Conservation (phyloP, 2,888 invertebrate species). For the Eupithecia exiguata region DNA sequence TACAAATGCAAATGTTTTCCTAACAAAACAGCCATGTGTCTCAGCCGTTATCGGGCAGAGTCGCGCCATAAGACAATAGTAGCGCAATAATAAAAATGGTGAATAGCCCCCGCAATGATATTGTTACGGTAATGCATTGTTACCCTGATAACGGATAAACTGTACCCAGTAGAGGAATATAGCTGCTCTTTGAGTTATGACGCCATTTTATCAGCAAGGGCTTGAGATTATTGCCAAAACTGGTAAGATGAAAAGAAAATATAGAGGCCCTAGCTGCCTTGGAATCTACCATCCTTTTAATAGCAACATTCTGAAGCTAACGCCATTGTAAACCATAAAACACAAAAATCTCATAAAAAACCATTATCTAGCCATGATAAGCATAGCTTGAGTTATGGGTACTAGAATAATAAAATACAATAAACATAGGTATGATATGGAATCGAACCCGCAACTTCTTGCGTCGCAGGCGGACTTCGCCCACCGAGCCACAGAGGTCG, state of each 20-base stretch:
- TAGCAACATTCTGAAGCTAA: not conserved
- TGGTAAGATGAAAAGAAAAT: not conserved
- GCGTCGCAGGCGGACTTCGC: no score
- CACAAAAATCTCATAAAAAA: no score
- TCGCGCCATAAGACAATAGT: slow-evolving; percentile 84
- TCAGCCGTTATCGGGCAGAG: slow-evolving; percentile 69
- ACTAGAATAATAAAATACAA: no score
- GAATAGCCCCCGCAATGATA: slow-evolving; percentile 83
- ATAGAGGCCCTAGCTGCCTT: not conserved
- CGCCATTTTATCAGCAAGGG: slow-evolving; percentile 42
- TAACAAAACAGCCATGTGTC: slow-evolving; percentile 51
- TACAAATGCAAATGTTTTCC: not conserved
- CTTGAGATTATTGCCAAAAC: slow-evolving; percentile 15
- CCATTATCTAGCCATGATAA: no score
- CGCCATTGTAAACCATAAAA: not conserved
- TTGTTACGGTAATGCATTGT: slow-evolving; percentile 81
- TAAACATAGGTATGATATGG: no score
- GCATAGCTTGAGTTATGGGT: no score
- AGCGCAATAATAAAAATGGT: slow-evolving; percentile 85
- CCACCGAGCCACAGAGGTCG: no score
- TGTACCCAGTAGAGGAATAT: slow-evolving; percentile 73
- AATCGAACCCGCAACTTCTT: no score
- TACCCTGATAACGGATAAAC: slow-evolving; percentile 82
- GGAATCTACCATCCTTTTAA: not conserved
- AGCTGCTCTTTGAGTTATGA: slow-evolving; percentile 52